Evolutionary conservation across 1,140 invertebrate genomes (phyloP), one percentile per base, ranked within the genome.

Genomic region (Gryllus bimaculatus): DNA sequence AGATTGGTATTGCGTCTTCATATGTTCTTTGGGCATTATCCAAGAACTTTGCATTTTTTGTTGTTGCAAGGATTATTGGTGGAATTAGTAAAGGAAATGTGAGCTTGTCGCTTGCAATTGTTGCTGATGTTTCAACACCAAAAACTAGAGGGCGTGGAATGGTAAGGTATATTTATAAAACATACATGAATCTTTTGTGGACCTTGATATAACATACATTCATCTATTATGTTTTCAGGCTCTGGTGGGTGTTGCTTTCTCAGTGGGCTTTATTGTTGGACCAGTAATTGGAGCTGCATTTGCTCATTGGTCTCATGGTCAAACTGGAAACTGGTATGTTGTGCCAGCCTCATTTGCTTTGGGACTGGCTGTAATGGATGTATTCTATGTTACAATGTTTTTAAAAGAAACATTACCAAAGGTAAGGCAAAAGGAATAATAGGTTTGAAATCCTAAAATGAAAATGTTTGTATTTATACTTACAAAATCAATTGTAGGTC

Each of bases 1-100:
- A 95, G 93, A 82, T 90, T 78, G 96, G 96, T 20, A 94, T 98
- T 82, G 88, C 93, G 8, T 78, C 91, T 13, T 98, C 96, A 0
- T 96, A 99, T 87, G 87, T 93, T 8, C 80, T 98, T 75, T 99
- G 98, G 98, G 93, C 93, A 39, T 84, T 94, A 54, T 97, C 97
- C 0, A 89, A 89, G 78, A 96, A 93, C 84, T 99, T 99, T 87
- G 89, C 91, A 15, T 83, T 98, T 73, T 99, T 99, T 89, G 94
- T 99, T 21, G 82, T 99, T 73, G 95, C 98, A 0, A 89, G 98
- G 82, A 91, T 99, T 81, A 87, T 99, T 80, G 97, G 97, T 20
- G 98, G 98, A 0, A 89, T 99, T 7, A 96, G 95, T 83, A 99
- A 99, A 89, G 97, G 96, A 8, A 99, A 99, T 88, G 93, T 99